Conservation (phyloP, 2,888 invertebrate genomes). For the Lepidonotus clava region DNA sequence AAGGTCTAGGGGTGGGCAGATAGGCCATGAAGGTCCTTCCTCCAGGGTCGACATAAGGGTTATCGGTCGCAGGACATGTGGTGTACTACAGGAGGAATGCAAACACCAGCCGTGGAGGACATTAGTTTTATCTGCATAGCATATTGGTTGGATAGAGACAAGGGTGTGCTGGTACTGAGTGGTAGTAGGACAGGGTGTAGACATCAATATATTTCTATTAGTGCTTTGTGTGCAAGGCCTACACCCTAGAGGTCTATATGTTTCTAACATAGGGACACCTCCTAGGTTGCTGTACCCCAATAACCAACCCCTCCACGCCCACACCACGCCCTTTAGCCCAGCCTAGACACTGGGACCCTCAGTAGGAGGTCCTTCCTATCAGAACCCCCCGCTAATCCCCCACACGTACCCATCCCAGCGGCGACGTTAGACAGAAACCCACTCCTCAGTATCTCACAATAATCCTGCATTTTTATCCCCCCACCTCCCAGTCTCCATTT, state of each 20-base stretch:
- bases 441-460: neutral
- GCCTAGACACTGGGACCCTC: neutral
- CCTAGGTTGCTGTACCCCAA: no score
- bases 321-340: no score
- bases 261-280: no score
- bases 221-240: neutral
- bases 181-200: no score
- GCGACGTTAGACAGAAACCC: neutral
- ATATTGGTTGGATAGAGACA: neutral
- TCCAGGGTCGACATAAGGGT: no score
- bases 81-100: slow-evolving; percentile 4
- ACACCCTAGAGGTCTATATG: neutral
- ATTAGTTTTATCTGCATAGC: neutral
- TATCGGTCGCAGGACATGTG: no score
- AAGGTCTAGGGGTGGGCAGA: no score
- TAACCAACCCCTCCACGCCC: no score
- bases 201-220: no score
- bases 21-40: no score
- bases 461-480: neutral
- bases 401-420: neutral
- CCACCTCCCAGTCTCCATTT: slow-evolving; percentile 2
- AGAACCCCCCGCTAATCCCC: neutral
- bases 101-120: neutral
- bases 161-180: no score
- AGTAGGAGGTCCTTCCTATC: neutral